Base-by-base conservation (phyloP, 2,888 invertebrate species). In the Muscina levida region DNA sequence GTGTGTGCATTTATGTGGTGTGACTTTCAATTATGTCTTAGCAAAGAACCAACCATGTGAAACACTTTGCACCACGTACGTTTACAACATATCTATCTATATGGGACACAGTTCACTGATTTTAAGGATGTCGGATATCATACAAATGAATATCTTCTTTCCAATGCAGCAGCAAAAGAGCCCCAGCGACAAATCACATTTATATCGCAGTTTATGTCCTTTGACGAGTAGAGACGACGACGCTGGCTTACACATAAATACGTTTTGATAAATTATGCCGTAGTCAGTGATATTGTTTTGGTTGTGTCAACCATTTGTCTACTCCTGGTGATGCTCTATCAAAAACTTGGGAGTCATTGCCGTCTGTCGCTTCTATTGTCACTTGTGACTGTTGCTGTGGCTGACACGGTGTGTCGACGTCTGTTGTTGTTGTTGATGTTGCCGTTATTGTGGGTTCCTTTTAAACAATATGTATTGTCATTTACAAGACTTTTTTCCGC, bases 41-140 rank as follows among this genome's bases (percentile, higher is more conserved):
- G 19, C 37, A 68, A 72, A 31, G n/a, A 59, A 62, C 11, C 42
- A 39, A 42, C 17, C 57, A n/a, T 5, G 15, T 22, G 8, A 31
- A 31, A 62, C 62, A 72, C 39, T 76, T 72, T 68, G 62, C 72
- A 75, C 56, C n/a, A 26, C n/a, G 13, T 56, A 10, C 24, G 26
- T 17, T 4, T 24, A 1, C 11, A 3, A 22, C n/a, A 24, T 22
- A 22, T 42, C 39, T 22, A 66, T 72, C 46, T 51, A 79, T 79
- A 67, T 75, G 62, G 72, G 72, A 62, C 72, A 79, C 74, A 72
- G 75, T 46, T 79, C 75, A 79, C 26, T 76, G 75, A 68, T 72
- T 75, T 62, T 46, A 37, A 22, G 51, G 11, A 48, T 26, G 42
- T 72, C 17, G 48, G 39, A 19, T 17, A 44, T 22, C 15, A 4